phyloP scores from a whole-genome alignment of 2,797 vertebrate genomes.

The Myiothlypis chrysogaster region DNA sequence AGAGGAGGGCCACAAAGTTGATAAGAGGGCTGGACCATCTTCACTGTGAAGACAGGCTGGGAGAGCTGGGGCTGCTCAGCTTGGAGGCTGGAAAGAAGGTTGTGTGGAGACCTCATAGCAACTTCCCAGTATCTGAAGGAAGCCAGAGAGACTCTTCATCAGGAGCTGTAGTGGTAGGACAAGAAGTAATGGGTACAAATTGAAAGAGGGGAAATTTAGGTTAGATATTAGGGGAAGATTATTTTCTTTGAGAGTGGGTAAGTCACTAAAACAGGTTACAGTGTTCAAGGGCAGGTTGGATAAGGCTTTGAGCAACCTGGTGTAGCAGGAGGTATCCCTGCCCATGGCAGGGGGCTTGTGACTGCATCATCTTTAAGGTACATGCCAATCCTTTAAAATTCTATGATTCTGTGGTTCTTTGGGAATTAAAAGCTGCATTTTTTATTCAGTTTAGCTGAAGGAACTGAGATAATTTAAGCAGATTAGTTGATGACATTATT shows the following conservation, averaged over 20 bases:
- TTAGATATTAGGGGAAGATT: neutral
- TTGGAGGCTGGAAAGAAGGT: neutral
- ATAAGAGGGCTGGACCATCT: neutral
- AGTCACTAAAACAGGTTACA: neutral
- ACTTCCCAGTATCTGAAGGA: neutral
- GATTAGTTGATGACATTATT: slow-evolving; percentile 47
- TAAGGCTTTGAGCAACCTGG: neutral
- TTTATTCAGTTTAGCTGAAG: neutral
- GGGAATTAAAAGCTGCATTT: neutral
- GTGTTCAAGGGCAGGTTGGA: neutral
- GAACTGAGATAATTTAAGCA: slow-evolving; percentile 24
- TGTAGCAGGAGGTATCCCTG: neutral
- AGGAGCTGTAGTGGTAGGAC: neutral
- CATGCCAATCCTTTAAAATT: neutral
- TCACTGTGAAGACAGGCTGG: fast-evolving
- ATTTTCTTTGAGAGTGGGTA: neutral
- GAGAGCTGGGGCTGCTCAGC: neutral
- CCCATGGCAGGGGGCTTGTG: neutral
- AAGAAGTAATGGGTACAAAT: neutral
- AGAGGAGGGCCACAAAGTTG: neutral
- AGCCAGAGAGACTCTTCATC: neutral
- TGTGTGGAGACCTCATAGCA: neutral
- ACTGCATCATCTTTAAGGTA: neutral
- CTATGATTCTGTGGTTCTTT: neutral
- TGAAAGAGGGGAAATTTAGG: neutral